Evolutionary conservation across 2,888 invertebrate species (phyloP), one percentile per base, ranked within the genome.

Genomic region (Nezara viridula): DNA sequence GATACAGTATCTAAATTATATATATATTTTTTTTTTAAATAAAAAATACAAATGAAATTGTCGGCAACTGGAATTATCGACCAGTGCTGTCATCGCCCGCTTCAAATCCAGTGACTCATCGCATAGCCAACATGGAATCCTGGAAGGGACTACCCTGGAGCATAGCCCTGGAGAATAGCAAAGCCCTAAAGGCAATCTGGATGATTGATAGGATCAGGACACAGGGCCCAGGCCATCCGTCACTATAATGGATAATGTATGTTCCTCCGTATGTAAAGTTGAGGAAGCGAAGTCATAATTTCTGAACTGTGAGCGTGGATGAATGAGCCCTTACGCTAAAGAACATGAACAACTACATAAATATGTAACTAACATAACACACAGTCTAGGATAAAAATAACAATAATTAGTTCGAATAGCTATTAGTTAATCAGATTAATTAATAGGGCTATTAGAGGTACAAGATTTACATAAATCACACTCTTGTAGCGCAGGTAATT

Each of bases 201-300:
- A 73, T 73, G 66, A 73, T 73, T 73, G 66, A 73, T 73, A 73
- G 66, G 66, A 37, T 37, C 21, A 73, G 32, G 37, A 73, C 66
- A 73, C 32, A 37, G 32, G 66, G 66, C 32, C 12, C 27, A 27
- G 32, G 66, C 66, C 37, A 37, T 73, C 66, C 32, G 66, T 73
- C 66, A 37, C 16, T 37, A 73, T 73, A 73, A 73, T 73, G 66
- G 66, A 73, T 37, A 37, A 73, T 73, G 66, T 21, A 32, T 73
- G 32, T 73, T 27, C 21, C 7, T 21, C 66, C 66, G 7, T 73
- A 2, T 19, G 32, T 6, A n/a, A 5, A 27, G 60, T 73, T 60
- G 10, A 14, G 0, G 1, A 27, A 0, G 16, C 1, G 19, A 7
- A 0, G 66, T 19, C 19, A 7, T 5, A 73, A 73, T 32, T 27